Conservation (phyloP, 2,888 invertebrate genomes). For the Polymixis flavicincta region DNA sequence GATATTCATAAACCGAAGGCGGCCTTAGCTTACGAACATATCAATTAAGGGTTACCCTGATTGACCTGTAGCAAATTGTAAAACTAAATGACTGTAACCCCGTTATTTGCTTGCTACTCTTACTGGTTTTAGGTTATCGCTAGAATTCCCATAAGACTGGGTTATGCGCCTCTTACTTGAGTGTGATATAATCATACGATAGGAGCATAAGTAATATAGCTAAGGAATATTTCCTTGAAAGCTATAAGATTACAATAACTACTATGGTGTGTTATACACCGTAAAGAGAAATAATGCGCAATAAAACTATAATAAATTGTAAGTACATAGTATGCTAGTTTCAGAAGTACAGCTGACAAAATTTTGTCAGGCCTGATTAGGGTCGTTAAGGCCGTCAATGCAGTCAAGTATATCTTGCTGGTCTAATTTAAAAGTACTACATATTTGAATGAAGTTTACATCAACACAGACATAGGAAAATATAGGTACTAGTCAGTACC, state of each 20-base stretch:
- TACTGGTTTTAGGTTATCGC: slow-evolving; percentile 48
- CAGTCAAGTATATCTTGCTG: slow-evolving; percentile 19
- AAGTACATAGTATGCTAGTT: slow-evolving; percentile 50
- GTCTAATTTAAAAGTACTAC: slow-evolving; percentile 23
- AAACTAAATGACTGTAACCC: slow-evolving; percentile 24
- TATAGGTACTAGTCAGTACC: background rate
- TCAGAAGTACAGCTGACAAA: slow-evolving; percentile 43
- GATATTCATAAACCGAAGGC: slow-evolving; percentile 63
- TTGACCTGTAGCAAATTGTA: slow-evolving; percentile 48
- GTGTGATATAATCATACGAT: slow-evolving; percentile 53
- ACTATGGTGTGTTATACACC: slow-evolving; percentile 14
- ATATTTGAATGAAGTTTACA: slow-evolving; percentile 23
- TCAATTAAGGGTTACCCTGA: slow-evolving; percentile 58
- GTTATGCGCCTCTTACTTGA: slow-evolving; percentile 35
- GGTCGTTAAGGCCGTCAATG: slow-evolving; percentile 53
- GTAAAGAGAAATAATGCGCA: slow-evolving; percentile 32
- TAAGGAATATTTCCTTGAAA: slow-evolving; percentile 34
- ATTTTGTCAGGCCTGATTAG: slow-evolving; percentile 30
- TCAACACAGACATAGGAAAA: slow-evolving; percentile 22
- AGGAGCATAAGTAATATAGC: slow-evolving; percentile 32
- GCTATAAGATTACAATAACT: slow-evolving; percentile 25
- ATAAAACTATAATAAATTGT: slow-evolving; percentile 47
- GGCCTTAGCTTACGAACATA: slow-evolving; percentile 64
- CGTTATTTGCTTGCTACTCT: slow-evolving; percentile 34
- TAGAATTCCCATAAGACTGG: slow-evolving; percentile 27